phyloP scores from a whole-genome alignment of 2,113 vertebrate genomes.

The Pollimyrus isidori region DNA sequence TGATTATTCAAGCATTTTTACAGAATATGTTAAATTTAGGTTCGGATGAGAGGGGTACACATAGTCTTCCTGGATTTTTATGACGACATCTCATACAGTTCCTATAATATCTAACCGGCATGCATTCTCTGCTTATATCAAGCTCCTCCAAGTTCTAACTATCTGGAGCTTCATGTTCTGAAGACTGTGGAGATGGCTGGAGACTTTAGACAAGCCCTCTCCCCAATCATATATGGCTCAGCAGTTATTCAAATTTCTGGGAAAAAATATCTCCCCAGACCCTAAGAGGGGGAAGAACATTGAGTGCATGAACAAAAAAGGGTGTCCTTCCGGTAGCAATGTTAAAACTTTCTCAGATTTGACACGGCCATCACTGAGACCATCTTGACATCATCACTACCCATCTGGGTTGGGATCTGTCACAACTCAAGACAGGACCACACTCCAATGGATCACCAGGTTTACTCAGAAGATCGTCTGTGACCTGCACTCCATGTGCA shows the following conservation, averaged over 20 bases:
- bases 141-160: background rate
- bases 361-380: background rate
- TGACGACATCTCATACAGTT: background rate
- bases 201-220: background rate
- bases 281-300: background rate
- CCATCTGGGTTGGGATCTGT: background rate
- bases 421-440: background rate
- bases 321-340: background rate
- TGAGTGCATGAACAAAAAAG: background rate
- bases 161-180: background rate
- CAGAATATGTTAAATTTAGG: background rate
- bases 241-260: background rate
- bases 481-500: background rate
- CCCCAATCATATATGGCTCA: background rate
- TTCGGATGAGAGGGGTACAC: background rate
- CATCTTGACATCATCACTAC: background rate
- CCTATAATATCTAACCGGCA: background rate
- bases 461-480: background rate
- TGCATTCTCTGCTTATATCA: background rate
- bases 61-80: background rate
- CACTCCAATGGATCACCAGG: background rate
- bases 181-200: background rate
- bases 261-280: background rate
- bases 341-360: background rate
- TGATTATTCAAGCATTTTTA: conserved; percentile 1